Base-by-base conservation (phyloP, 1,140 invertebrate species). In the Radopholus similis region DNA sequence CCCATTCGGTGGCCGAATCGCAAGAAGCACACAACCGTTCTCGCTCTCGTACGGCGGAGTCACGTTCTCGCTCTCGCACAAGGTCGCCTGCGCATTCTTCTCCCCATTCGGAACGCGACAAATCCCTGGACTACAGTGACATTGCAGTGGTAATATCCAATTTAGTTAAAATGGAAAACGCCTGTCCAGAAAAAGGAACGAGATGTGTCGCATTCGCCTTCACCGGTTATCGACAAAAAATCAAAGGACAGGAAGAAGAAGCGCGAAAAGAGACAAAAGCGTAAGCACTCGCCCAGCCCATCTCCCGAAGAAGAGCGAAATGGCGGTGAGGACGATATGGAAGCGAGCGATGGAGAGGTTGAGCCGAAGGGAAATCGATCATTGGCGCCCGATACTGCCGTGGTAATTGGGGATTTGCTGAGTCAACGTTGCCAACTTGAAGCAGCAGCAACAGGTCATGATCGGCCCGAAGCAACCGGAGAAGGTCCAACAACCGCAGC, bases 311-410 rank as follows among this genome's bases (percentile, higher is more conserved):
- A 64, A 67, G 28, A 6, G 13, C 28, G 28, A 4, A n/a, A 21
- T n/a, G 18, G 15, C 34, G 42, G 44, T 6, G 38, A n/a, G 32
- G 66, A 60, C 18, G 66, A 67, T 32, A 71, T 67, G 68, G 66
- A 67, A 28, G 26, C 28, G n/a, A 67, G 66, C 38, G 66, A 67
- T 26, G 64, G 51, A n/a, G 64, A 65, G n/a, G n/a, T n/a, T n/a
- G n/a, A n/a, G n/a, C n/a, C n/a, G n/a, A n/a, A n/a, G n/a, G n/a
- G n/a, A n/a, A n/a, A n/a, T n/a, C n/a, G n/a, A n/a, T n/a, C n/a
- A n/a, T n/a, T n/a, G n/a, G n/a, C n/a, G n/a, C n/a, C n/a, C n/a
- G n/a, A n/a, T n/a, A n/a, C n/a, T n/a, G n/a, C n/a, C n/a, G n/a
- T n/a, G n/a, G n/a, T n/a, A n/a, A n/a, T n/a, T n/a, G n/a, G n/a